These are phyloP conservation scores for Coremacera marginata DNA, from an alignment of 2,888 invertebrate species.

Conservation along the genomic window DNA sequence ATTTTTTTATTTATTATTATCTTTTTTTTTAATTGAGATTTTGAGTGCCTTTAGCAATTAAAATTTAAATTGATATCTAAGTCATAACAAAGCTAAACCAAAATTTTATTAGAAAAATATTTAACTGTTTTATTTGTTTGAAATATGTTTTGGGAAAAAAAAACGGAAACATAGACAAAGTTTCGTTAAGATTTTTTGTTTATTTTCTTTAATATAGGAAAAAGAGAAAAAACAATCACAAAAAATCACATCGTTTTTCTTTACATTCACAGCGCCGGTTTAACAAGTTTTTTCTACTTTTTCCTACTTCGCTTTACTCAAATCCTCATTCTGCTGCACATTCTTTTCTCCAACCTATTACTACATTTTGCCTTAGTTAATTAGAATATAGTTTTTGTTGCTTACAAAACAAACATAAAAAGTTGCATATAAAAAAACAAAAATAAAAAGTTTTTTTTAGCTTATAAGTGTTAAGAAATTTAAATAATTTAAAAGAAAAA, in stretches of 20 bases:
- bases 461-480: too few relatives aligned
- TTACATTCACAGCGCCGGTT: constrained; percentile 69
- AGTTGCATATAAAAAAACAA: too few relatives aligned
- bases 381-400: not conserved
- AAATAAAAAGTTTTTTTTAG: too few relatives aligned
- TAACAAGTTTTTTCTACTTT: constrained; percentile 56
- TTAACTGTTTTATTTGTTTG: not conserved
- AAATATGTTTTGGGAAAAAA: not conserved
- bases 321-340: not conserved
- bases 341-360: too few relatives aligned
- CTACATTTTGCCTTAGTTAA: too few relatives aligned
- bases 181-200: constrained; percentile 44
- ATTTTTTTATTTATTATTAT: too few relatives aligned
- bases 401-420: not conserved
- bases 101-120: not conserved
- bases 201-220: constrained; percentile 32
- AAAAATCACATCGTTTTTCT: constrained; percentile 68
- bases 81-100: too few relatives aligned
- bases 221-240: constrained; percentile 63
- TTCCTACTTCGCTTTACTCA: not conserved
- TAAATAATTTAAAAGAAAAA: too few relatives aligned
- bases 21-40: too few relatives aligned
- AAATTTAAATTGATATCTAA: too few relatives aligned
- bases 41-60: too few relatives aligned
- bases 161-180: not conserved